Evolutionary conservation across 2,888 invertebrate genomes (phyloP).

Genomic region (Acronicta psi): DNA sequence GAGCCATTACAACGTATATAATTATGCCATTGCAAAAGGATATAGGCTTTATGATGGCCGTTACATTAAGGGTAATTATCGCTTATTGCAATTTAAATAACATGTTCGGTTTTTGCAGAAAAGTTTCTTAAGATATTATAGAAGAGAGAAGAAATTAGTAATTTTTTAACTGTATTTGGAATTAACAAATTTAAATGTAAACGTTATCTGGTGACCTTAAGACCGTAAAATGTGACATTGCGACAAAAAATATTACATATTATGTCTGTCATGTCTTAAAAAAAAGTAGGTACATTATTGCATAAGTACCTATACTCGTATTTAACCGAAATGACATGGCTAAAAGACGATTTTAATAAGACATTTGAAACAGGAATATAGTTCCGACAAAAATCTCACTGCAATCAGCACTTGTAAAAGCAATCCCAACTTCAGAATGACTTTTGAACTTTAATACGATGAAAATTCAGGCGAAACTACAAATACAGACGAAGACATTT

Average conservation of each 20-base stretch:
- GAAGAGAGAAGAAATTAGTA: not conserved
- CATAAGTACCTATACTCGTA: no score
- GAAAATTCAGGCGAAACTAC: slow-evolving; percentile 49
- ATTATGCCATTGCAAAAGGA: slow-evolving; percentile 19
- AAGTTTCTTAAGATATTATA: not conserved
- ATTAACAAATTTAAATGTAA: no score
- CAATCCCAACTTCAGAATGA: slow-evolving; percentile 40
- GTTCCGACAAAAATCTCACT: slow-evolving; percentile 19
- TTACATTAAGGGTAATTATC: slow-evolving; percentile 20
- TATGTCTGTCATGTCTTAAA: no score
- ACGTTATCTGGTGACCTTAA: no score
- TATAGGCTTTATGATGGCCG: slow-evolving; percentile 10
- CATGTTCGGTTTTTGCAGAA: not conserved
- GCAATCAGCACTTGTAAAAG: slow-evolving; percentile 21
- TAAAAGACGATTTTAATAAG: not conserved
- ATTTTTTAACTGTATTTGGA: no score
- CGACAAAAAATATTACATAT: no score
- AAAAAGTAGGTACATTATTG: no score
- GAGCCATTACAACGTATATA: slow-evolving; percentile 26
- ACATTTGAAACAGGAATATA: slow-evolving; percentile 3
- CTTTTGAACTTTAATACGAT: slow-evolving; percentile 45
- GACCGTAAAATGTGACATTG: no score
- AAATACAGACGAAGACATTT: slow-evolving; percentile 69
- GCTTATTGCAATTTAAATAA: slow-evolving; percentile 20
- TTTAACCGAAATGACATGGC: no score